phyloP scores from a whole-genome alignment of 2,888 invertebrate genomes.

The Leptinotarsa tumamoca region DNA sequence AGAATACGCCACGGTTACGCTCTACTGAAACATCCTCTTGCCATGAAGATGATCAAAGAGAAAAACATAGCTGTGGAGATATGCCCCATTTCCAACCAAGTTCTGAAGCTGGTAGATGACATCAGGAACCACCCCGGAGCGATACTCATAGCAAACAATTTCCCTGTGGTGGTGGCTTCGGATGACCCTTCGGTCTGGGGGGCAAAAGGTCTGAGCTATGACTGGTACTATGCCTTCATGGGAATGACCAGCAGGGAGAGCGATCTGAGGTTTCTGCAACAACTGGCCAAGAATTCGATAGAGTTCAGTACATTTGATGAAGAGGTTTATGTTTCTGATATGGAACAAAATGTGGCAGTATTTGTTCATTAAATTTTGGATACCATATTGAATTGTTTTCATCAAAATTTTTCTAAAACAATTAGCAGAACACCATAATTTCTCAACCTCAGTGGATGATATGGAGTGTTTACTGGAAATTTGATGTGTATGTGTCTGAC shows the following conservation, averaged over 20 bases:
- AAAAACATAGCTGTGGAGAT: slow-evolving; percentile 79
- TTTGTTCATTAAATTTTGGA: neutral
- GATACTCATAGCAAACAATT: slow-evolving; percentile 73
- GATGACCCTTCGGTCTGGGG: slow-evolving; percentile 85
- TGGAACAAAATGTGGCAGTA: neutral
- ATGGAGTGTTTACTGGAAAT: no score
- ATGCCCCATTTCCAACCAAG: slow-evolving; percentile 83
- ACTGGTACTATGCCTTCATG: slow-evolving; percentile 83
- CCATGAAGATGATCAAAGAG: slow-evolving; percentile 71
- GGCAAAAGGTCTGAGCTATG: slow-evolving; percentile 77
- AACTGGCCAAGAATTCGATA: slow-evolving; percentile 81
- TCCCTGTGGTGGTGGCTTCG: slow-evolving; percentile 79
- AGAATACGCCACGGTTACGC: slow-evolving; percentile 85
- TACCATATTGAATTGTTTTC: neutral
- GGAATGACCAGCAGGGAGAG: slow-evolving; percentile 76
- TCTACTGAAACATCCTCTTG: slow-evolving; percentile 77
- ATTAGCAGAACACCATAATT: slow-evolving; percentile 61
- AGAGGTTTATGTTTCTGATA: neutral
- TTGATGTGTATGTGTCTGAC: no score
- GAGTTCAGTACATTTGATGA: slow-evolving; percentile 73
- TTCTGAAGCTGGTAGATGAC: slow-evolving; percentile 76
- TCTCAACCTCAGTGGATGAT: no score
- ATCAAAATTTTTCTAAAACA: slow-evolving; percentile 62
- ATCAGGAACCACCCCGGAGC: slow-evolving; percentile 81
- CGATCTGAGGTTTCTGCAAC: slow-evolving; percentile 79